Conservation (phyloP, 2,797 vertebrate species). For the Enteromius thamalakanensis region DNA sequence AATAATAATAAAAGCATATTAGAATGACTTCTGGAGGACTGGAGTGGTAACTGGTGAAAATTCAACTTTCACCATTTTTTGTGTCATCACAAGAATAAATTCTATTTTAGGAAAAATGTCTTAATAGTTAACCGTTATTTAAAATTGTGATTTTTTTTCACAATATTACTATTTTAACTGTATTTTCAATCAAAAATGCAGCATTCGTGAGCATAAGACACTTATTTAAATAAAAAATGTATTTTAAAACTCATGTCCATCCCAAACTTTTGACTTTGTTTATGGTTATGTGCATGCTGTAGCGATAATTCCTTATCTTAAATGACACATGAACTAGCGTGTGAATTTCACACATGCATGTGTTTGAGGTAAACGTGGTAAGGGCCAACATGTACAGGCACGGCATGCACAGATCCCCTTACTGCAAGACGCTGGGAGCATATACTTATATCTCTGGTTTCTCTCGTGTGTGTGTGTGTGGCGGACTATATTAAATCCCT, state of each 20-base stretch:
- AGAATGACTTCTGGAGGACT: background rate
- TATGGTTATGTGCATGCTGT: background rate
- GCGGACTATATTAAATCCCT: slow-evolving; percentile 78
- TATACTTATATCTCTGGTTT: slow-evolving; percentile 60
- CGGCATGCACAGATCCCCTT: slow-evolving; percentile 54
- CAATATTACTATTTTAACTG: background rate
- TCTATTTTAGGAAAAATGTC: background rate
- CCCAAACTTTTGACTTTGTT: background rate
- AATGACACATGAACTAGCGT: slow-evolving; percentile 14
- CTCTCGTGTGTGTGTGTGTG: slow-evolving; percentile 47
- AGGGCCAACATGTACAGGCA: slow-evolving; percentile 51
- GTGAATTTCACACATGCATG: slow-evolving; percentile 40
- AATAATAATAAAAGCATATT: background rate
- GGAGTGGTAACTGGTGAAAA: background rate
- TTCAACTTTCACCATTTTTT: background rate
- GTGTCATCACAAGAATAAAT: background rate
- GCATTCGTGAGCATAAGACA: background rate
- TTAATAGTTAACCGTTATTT: background rate
- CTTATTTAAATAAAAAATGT: background rate
- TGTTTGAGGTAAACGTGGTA: slow-evolving; percentile 39
- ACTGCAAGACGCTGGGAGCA: slow-evolving; percentile 47
- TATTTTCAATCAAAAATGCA: background rate
- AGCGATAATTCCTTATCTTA: background rate
- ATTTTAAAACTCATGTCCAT: background rate
- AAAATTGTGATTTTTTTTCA: background rate